These are phyloP conservation scores for Battus philenor DNA, from an alignment of 1,140 invertebrate species.

Conservation along the genomic window DNA sequence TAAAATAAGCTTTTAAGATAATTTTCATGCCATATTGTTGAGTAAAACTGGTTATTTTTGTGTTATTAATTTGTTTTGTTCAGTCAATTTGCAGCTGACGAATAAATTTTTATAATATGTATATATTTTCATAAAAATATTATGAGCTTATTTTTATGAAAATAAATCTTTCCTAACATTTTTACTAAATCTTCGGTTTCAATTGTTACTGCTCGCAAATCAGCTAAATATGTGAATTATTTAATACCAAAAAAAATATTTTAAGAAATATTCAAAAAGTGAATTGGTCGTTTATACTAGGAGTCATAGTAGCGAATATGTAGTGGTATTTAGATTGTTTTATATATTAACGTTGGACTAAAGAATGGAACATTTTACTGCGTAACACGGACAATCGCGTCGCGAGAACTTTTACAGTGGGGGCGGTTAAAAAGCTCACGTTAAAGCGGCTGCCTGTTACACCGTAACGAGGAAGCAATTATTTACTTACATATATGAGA, in stretches of 20 bases:
- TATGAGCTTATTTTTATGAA: too few species aligned
- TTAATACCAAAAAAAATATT: background rate
- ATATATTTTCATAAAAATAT: too few species aligned
- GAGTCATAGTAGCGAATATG: conserved; percentile 14
- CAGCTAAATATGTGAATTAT: background rate
- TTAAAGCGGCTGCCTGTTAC: conserved; percentile 38
- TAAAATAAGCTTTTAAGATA: background rate
- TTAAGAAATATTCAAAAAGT: conserved; percentile 1
- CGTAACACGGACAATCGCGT: conserved; percentile 70
- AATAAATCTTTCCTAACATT: too few species aligned
- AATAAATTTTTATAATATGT: background rate
- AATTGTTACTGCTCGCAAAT: too few species aligned
- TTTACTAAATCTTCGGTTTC: too few species aligned
- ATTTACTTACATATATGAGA: too few species aligned
- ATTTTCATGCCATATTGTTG: too few species aligned
- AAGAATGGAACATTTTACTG: conserved; percentile 64
- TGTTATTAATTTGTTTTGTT: too few species aligned
- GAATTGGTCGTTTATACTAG: conserved; percentile 3
- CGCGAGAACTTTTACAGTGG: conserved; percentile 57
- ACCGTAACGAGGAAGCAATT: conserved; percentile 29
- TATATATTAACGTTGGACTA: conserved; percentile 51
- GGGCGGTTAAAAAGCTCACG: conserved; percentile 62
- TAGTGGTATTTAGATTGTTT: conserved; percentile 54
- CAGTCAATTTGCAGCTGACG: background rate
- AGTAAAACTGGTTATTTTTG: too few species aligned